Base-by-base conservation (phyloP, 2,888 invertebrate species). In the Antheraea assamensis region DNA sequence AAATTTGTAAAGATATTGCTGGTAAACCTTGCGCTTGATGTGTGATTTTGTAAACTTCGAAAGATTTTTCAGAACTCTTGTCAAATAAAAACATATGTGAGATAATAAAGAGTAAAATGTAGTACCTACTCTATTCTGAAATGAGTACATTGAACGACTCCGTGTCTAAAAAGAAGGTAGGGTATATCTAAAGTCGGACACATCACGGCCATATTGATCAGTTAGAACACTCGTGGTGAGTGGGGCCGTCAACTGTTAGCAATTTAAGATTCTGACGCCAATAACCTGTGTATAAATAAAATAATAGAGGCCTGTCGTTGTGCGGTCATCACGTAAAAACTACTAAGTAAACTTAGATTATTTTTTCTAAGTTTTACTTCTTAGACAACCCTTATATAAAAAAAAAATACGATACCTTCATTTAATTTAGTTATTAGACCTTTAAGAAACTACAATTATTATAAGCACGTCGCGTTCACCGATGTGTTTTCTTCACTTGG, bases 121-220 rank as follows among this genome's bases (percentile, higher is more conserved):
- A 24, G n/a, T 58, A 10, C 47, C 47, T 8, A 21, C 13, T 58
- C 7, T 10, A 24, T 58, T 10, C 3, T 58, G 24, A 58, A 58
- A 24, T 27, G 24, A 5, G 15, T 64, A 64, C 8, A 17, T 64
- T 35, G 35, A 68, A 35, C 35, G 66, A 35, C 2, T 21, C 35
- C 35, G 2, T 21, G 35, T 13, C 10, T 68, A 21, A n/a, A n/a
- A 35, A 68, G 13, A 35, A 19, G 35, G 68, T 35, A 68, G 35
- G 35, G 35, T 68, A 68, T 35, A 13, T 64, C 30, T 68, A n/a
- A 35, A 68, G 10, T 35, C 0, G 7, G 68, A 68, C 68, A 68
- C 24, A 7, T 35, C 68, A 35, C 68, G 68, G 68, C 68, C 68
- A n/a, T 68, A n/a, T 31, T 68, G 21, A 68, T 68, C n/a, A n/a